A percentile compares a stretch with the other conserved stretches of the same genome.
phyloP scores from a whole-genome alignment of 2,888 invertebrate species.

The Chrysolina haemoptera region DNA sequence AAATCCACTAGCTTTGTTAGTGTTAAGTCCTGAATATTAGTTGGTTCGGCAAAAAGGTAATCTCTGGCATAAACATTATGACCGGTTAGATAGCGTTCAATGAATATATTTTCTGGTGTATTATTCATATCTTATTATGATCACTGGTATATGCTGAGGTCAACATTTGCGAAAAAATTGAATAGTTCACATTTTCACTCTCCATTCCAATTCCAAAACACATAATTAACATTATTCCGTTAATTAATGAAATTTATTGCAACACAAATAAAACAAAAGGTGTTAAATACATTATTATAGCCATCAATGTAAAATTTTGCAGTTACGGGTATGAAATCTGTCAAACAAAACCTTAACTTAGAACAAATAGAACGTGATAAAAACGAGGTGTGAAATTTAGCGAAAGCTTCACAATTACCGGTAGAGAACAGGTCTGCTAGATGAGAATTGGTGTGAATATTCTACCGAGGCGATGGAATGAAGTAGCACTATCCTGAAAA shows the following conservation, averaged over 20 bases:
- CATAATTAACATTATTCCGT: conserved; percentile 25
- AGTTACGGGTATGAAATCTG: conserved; percentile 20
- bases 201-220: conserved; percentile 5
- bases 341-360: conserved; percentile 21
- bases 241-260: conserved; percentile 43
- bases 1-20: no score
- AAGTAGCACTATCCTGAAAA: background rate
- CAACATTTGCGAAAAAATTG: background rate
- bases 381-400: conserved; percentile 33
- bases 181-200: background rate
- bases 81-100: no score
- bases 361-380: conserved; percentile 20
- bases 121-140: background rate
- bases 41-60: no score
- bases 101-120: no score
- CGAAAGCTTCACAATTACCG: conserved; percentile 19
- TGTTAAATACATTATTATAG: conserved; percentile 36
- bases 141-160: background rate
- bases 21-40: no score
- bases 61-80: no score
- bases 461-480: background rate
- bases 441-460: conserved; percentile 1
- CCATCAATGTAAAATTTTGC: conserved; percentile 27
- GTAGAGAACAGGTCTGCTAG: background rate
- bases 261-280: conserved; percentile 39